Evolutionary conservation across 2,113 vertebrate species (phyloP), one percentile per base, ranked within the genome.

Genomic region (Alectura lathami): DNA sequence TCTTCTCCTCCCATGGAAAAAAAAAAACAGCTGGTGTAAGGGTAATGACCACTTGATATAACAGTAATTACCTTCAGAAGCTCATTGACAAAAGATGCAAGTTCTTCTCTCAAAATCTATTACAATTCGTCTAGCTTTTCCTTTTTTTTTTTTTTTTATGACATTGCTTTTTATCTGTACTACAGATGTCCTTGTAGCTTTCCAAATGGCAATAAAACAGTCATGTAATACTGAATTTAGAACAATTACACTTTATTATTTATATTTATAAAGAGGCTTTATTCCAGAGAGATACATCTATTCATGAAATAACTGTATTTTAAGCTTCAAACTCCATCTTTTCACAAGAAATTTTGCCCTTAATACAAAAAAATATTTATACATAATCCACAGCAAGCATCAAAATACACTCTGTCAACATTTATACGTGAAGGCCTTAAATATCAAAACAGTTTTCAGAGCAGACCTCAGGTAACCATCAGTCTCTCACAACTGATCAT

Each of bases 161-260:
- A 66, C 20, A 48, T 62, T 7, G 50, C 7, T 60, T 24, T 64
- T 34, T 47, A 47, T 51, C 81, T 51, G 27, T 42, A 54, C 43
- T 64, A 51, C 47, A 66, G 32, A 64, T 4, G 53, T 82, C 12
- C 20, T 79, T 2, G 17, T 34, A 76, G n/a, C 40, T 66, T 88
- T 87, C n/a, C 78, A 91, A 59, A n/a, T 32, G 30, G 48, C 7
- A 84, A 32, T 26, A 67, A 0, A 45, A 64, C 1, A 5, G 24
- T 48, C 3, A 14, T 1, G 0, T 32, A 64, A 78, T 23, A 66
- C 0, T 45, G 16, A 87, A 32, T 76, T 94, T 20, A 0, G 0
- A 82, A 73, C 14, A 73, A 62, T 24, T 50, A 80, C 7, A 70
- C 2, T n/a, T n/a, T n/a, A n/a, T n/a, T n/a, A n/a, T n/a, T n/a